Base-by-base conservation (phyloP, 2,888 invertebrate species). In the Linnaemya tessellans region DNA sequence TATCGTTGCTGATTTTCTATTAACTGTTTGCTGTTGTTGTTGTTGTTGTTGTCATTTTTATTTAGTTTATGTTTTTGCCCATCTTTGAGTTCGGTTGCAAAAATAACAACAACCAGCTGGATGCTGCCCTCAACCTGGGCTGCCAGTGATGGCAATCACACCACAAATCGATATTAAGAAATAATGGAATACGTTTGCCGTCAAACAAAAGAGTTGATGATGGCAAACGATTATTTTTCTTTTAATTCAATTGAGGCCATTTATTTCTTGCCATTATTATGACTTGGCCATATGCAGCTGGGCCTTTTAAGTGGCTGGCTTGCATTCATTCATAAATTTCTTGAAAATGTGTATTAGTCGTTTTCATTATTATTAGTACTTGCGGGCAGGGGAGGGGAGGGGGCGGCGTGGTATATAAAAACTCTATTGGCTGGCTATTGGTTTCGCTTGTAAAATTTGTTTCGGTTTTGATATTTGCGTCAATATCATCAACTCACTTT, bases 391-490 rank as follows among this genome's bases (percentile, higher is more conserved):
- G n/a, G n/a, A n/a, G n/a, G n/a, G n/a, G n/a, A n/a, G n/a, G n/a
- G n/a, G n/a, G n/a, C n/a, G n/a, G n/a, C n/a, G n/a, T n/a, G 11
- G 3, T 67, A 79, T 54, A 70, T 65, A 82, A 82, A 82, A 77
- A 77, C 10, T 67, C 41, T 60, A 30, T 68, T 46, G 58, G 54
- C 35, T 77, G 58, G 38, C 46, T 54, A 54, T 43, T 64, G 43
- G 41, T 18, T 56, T 60, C 13, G 73, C 41, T 67, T 67, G 43
- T 43, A 20, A 10, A n/a, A 11, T 13, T 46, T 38, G 18, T 78
- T 79, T 84, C 64, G 51, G 49, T 74, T 70, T 79, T 54, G 56
- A 41, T 56, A 85, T 82, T 82, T 85, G 79, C 85, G 82, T 82
- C 85, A 85, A 58, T 85, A 71, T 56, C 64, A 51, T 78, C 71